phyloP scores from a whole-genome alignment of 2,888 invertebrate species.

The Stramonita haemastoma region DNA sequence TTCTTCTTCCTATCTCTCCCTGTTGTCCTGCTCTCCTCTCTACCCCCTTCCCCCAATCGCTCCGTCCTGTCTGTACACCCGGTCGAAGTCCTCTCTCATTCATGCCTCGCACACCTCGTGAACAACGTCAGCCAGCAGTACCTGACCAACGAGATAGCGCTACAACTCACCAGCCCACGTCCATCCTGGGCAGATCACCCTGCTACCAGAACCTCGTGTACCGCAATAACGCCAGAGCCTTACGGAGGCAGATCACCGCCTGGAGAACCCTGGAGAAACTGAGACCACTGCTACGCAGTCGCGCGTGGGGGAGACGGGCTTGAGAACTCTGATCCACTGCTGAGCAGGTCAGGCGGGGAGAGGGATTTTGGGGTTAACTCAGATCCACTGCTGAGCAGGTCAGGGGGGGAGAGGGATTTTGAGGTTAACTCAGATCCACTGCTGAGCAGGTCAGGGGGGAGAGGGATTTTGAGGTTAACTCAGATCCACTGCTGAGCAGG shows the following conservation, averaged over 20 bases:
- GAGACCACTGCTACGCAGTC: conserved; percentile 90
- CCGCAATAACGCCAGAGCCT: conserved; percentile 89
- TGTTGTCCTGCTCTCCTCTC: neutral
- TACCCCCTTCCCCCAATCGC: too few relatives aligned
- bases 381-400: too few relatives aligned
- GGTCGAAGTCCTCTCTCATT: conserved; percentile 89
- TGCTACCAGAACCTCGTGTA: conserved; percentile 92
- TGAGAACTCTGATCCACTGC: too few relatives aligned
- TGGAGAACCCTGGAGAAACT: conserved; percentile 95
- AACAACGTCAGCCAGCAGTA: conserved; percentile 93
- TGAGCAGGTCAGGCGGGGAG: conserved; percentile 82
- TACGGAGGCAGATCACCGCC: conserved; percentile 88
- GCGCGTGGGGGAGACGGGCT: neutral
- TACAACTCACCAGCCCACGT: conserved; percentile 98
- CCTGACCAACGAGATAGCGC: conserved; percentile 91
- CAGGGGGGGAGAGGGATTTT: too few relatives aligned
- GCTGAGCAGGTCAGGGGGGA: conserved; percentile 84
- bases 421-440: too few relatives aligned
- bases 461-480: too few relatives aligned
- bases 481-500: too few relatives aligned
- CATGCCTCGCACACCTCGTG: conserved; percentile 95
- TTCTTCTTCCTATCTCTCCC: neutral
- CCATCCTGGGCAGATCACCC: conserved; percentile 94
- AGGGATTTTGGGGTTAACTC: too few relatives aligned
- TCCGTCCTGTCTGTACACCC: conserved; percentile 78